Base-by-base conservation (phyloP, 2,113 vertebrate species). In the Corythaixoides concolor region DNA sequence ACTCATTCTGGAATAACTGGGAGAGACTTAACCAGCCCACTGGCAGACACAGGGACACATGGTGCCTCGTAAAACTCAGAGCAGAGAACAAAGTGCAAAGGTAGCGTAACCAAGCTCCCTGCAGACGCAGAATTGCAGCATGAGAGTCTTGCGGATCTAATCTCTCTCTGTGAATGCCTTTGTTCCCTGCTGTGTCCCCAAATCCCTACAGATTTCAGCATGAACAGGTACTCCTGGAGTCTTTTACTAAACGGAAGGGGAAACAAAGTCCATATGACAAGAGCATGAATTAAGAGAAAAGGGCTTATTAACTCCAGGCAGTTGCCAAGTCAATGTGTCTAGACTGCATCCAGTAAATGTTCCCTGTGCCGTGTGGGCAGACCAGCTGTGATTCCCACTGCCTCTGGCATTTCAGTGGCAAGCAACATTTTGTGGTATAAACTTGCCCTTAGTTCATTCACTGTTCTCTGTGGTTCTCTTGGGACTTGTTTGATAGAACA, bases 391-490 rank as follows among this genome's bases (percentile, higher is more conserved):
- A 94, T 92, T 91, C 70, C 66, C 78, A 76, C 66, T 60, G 85
- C 74, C 69, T 85, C 82, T 83, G n/a, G 85, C 59, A 83, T 85
- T 88, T 81, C 92, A 93, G 86, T 74, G 63, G 79, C 43, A 33
- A 90, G 83, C 64, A 95, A 68, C 3, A 0, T 90, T 95, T 75
- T 45, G 76, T 70, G 73, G 80, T 74, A 24, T 59, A 60, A 89
- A 78, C 23, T 89, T 81, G 45, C 77, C 62, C 87, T 82, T 33
- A 85, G 37, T 84, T 84, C 88, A 53, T 79, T 74, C 68, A 37
- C 30, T 86, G 33, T 17, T 53, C 47, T 72, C 93, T 70, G 26
- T 1, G 3, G 50, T 30, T 81, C 73, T 68, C 52, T 21, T 69
- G 43, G 39, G 84, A 78, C 58, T 78, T 32, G 14, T 80, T 72